Conservation (phyloP, 2,113 vertebrate species). For the Sula dactylatra region DNA sequence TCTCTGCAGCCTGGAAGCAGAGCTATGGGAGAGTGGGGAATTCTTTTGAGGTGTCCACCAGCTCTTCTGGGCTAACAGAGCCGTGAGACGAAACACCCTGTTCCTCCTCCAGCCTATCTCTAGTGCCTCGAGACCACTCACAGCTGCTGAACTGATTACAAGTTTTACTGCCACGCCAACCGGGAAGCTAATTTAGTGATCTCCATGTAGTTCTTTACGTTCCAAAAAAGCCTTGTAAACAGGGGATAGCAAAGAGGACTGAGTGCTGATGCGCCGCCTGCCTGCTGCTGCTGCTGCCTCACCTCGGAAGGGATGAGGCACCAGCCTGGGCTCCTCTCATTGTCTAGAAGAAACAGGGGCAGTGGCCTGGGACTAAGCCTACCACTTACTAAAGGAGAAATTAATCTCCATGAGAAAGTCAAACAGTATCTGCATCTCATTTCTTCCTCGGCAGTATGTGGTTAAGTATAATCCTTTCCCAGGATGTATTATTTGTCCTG, state of each 20-base stretch:
- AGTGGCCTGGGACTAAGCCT: not conserved
- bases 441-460: not conserved
- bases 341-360: not conserved
- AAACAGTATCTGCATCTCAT: not conserved
- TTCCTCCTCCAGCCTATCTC: not conserved
- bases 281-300: not conserved
- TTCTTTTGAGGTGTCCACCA: conserved; percentile 34
- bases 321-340: not conserved
- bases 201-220: not conserved
- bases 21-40: not conserved
- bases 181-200: not conserved
- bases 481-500: not conserved
- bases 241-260: not conserved
- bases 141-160: conserved; percentile 33
- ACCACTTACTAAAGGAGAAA: not conserved
- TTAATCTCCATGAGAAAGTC: conserved; percentile 12
- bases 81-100: not conserved
- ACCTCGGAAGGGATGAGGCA: not conserved
- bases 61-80: not conserved
- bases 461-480: conserved; percentile 32
- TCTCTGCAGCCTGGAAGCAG: conserved; percentile 13
- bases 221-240: not conserved
- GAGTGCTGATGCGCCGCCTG: not conserved
- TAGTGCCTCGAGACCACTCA: not conserved
- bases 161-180: not conserved